Conservation (phyloP, 2,113 vertebrate genomes). For the Forbesichthys papilliferus region DNA sequence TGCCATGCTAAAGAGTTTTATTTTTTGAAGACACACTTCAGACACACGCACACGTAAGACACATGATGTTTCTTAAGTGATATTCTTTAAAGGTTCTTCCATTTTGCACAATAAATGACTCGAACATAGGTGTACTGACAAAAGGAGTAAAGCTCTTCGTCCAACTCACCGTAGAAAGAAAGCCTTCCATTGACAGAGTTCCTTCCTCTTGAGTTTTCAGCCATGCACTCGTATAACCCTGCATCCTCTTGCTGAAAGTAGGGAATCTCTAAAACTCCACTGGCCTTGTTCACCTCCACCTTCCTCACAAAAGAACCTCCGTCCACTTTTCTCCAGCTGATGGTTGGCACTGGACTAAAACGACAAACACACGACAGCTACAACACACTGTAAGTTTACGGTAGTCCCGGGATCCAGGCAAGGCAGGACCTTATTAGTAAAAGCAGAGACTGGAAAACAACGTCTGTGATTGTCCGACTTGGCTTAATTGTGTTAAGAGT, state of each 20-base stretch:
- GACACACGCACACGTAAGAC: neutral
- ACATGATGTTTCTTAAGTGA: neutral
- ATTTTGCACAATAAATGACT: conserved; percentile 7
- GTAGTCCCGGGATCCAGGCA: neutral
- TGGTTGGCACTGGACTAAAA: conserved; percentile 85
- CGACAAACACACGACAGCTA: conserved; percentile 9
- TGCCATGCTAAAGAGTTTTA: conserved; percentile 9
- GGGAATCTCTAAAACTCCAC: conserved; percentile 88
- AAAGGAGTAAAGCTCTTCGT: conserved; percentile 29
- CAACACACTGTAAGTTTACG: conserved; percentile 8
- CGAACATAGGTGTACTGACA: conserved; percentile 37
- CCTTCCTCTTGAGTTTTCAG: conserved; percentile 88
- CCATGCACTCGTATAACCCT: conserved; percentile 87
- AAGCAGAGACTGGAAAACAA: too few relatives aligned
- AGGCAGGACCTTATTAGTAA: too few relatives aligned
- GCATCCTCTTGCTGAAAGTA: conserved; percentile 93
- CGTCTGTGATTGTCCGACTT: conserved; percentile 2
- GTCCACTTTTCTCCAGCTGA: conserved; percentile 87
- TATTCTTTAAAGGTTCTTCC: conserved; percentile 1
- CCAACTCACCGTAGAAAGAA: conserved; percentile 87
- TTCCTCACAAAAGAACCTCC: conserved; percentile 85
- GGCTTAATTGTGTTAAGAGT: neutral
- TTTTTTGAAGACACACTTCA: neutral
- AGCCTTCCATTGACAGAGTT: conserved; percentile 89
- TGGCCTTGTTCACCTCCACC: conserved; percentile 84